These are phyloP conservation scores for Globicephala melas DNA, from an alignment of 2,113 vertebrate genomes.

Conservation along the genomic window DNA sequence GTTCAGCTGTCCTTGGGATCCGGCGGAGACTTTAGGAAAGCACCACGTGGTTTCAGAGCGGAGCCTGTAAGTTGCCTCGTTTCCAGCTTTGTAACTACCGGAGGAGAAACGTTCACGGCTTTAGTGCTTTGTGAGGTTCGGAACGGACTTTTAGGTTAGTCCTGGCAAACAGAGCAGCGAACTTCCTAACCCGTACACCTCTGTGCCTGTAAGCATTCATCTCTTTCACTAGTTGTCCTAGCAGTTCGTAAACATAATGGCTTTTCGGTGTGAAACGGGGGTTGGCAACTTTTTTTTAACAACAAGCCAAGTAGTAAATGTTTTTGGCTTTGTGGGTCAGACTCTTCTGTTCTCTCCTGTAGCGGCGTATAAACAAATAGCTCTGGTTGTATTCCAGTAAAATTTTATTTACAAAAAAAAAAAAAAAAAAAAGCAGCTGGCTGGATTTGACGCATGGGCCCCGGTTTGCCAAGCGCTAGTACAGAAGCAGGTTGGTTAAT, in stretches of 20 bases:
- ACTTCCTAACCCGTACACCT: neutral
- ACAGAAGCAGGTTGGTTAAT: neutral
- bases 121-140: neutral
- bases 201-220: accelerated
- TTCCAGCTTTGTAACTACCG: neutral
- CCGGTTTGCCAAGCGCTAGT: accelerated
- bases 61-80: accelerated
- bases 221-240: neutral
- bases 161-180: accelerated
- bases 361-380: neutral
- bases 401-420: neutral
- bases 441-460: neutral
- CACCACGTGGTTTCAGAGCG: accelerated
- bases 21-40: neutral
- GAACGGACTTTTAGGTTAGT: neutral
- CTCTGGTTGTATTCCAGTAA: neutral
- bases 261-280: neutral
- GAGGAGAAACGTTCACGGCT: accelerated
- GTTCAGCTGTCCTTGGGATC: neutral
- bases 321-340: neutral
- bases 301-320: neutral
- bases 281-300: neutral
- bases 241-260: neutral
- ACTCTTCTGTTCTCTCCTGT: neutral
- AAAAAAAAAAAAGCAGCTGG: neutral